phyloP scores from a whole-genome alignment of 2,113 vertebrate genomes.

The Etia nguti region DNA sequence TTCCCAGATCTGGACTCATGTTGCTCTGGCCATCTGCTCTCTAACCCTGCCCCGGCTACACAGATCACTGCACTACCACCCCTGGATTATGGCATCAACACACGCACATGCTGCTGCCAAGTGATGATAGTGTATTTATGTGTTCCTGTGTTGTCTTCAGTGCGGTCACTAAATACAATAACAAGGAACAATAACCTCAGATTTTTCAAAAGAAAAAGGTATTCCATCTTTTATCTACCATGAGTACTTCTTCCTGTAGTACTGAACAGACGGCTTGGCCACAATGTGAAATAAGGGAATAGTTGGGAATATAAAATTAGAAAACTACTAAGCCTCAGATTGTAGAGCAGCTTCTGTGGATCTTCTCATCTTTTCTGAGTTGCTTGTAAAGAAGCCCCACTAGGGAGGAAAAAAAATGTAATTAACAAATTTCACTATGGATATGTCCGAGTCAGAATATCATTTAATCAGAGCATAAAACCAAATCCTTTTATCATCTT shows the following conservation, averaged over 20 bases:
- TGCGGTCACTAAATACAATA: neutral
- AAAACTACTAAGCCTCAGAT: neutral
- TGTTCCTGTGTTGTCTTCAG: neutral
- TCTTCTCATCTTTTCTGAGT: neutral
- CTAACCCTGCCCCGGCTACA: neutral
- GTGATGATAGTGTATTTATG: neutral
- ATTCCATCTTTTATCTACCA: neutral
- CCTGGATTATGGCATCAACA: conserved; percentile 44
- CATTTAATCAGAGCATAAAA: neutral
- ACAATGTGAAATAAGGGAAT: neutral
- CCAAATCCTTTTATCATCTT: neutral
- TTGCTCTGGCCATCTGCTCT: conserved; percentile 54
- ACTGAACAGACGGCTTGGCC: neutral
- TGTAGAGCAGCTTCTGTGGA: neutral
- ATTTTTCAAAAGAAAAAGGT: neutral
- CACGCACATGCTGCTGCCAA: conserved; percentile 6
- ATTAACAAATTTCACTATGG: neutral
- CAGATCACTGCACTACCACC: conserved; percentile 27
- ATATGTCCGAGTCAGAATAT: neutral
- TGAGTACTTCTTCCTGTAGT: neutral
- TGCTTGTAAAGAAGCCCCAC: neutral
- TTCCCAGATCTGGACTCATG: conserved; percentile 23
- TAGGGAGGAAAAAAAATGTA: neutral
- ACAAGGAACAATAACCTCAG: neutral
- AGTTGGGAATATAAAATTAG: neutral